phyloP scores from a whole-genome alignment of 2,888 invertebrate genomes.

The Drosophila nigricruria region DNA sequence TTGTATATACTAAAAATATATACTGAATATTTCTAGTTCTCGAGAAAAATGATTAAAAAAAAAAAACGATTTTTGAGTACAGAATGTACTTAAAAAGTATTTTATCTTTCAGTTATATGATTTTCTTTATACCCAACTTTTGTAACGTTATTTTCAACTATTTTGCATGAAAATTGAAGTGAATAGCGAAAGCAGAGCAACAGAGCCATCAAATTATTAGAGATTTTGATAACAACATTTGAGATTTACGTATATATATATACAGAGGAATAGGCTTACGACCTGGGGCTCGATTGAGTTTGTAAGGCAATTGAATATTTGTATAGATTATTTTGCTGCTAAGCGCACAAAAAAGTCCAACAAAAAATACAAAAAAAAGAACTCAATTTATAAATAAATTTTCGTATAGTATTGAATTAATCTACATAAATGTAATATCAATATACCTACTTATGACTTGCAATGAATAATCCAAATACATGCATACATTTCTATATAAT shows the following conservation, averaged over 20 bases:
- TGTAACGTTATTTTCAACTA: conserved; percentile 33
- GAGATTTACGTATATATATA: conserved; percentile 55
- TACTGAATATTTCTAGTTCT: conserved; percentile 48
- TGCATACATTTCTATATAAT: conserved; percentile 5
- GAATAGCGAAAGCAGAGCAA: conserved; percentile 13
- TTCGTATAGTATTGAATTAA: conserved; percentile 51
- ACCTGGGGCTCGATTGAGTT: conserved; percentile 53
- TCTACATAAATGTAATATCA: conserved; percentile 49
- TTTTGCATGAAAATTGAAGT: conserved; percentile 16
- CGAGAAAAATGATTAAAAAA: conserved; percentile 31
- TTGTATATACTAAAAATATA: conserved; percentile 38
- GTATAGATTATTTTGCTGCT: conserved; percentile 65
- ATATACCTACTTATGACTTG: conserved; percentile 47
- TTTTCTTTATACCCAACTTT: conserved; percentile 21
- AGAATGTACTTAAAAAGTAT: conserved; percentile 38
- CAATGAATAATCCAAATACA: conserved; percentile 42
- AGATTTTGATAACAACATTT: conserved; percentile 74
- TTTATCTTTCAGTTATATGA: conserved; percentile 69
- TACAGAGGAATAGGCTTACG: conserved; percentile 59
- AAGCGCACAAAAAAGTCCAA: conserved; percentile 78
- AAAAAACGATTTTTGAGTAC: conserved; percentile 18
- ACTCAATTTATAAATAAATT: conserved; percentile 55
- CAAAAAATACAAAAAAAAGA: conserved; percentile 25
- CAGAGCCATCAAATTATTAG: conserved; percentile 39
- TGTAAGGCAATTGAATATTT: conserved; percentile 63